These are phyloP conservation scores for Rhagoletis pomonella DNA, from an alignment of 1,140 invertebrate species.

Conservation along the genomic window DNA sequence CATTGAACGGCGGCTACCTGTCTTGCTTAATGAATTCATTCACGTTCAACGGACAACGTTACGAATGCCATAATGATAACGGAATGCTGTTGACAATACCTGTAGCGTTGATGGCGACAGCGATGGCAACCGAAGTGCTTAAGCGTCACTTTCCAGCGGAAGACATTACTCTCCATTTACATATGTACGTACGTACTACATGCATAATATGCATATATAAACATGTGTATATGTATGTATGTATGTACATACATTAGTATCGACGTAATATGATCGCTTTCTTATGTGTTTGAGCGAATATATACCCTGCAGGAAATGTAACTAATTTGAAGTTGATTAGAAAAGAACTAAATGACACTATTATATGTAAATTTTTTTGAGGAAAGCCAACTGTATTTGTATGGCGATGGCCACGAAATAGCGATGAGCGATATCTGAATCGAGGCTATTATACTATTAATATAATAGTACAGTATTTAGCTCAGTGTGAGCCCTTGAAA, in stretches of 20 bases:
- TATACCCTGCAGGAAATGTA: not conserved
- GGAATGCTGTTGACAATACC: slow-evolving; percentile 24
- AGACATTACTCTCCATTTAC: not conserved
- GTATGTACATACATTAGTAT: not conserved
- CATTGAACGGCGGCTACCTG: slow-evolving; percentile 18
- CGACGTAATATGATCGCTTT: no score
- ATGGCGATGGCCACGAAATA: no score
- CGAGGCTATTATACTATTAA: no score
- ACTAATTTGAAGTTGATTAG: no score
- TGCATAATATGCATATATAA: not conserved
- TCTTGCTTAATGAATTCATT: slow-evolving; percentile 52
- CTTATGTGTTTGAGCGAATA: not conserved
- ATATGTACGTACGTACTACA: not conserved
- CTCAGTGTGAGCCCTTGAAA: no score
- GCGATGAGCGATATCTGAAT: no score
- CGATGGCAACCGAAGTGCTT: not conserved
- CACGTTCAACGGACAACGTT: slow-evolving; percentile 16
- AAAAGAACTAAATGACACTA: no score
- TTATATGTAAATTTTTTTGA: no score
- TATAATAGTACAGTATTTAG: no score
- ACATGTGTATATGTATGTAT: not conserved
- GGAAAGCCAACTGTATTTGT: no score
- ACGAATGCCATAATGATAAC: not conserved
- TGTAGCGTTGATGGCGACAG: not conserved
- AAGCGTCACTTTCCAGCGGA: slow-evolving; percentile 24